A percentile compares a stretch with the other conserved stretches of the same genome.
Evolutionary conservation across 1,140 invertebrate species (phyloP).

Genomic region (Drosophila kurseongensis): DNA sequence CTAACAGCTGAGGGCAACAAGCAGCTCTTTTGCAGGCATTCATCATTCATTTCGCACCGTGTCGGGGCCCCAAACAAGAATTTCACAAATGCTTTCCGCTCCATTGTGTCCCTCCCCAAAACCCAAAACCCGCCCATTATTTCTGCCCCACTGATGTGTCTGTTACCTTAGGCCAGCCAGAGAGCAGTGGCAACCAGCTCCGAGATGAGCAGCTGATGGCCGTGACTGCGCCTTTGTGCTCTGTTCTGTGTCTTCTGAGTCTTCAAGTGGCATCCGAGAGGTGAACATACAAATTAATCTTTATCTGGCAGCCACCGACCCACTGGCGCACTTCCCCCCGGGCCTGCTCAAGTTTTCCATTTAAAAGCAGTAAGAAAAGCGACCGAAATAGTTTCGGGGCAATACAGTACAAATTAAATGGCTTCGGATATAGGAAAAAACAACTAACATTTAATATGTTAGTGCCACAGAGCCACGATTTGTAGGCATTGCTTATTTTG

Average conservation of each 20-base stretch:
- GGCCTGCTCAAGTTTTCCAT: conserved; percentile 44
- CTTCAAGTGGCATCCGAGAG: conserved; percentile 59
- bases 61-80: conserved; percentile 46
- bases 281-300: conserved; percentile 76
- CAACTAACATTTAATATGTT: no score
- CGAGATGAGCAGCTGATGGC: conserved; percentile 28
- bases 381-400: conserved; percentile 39
- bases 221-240: conserved; percentile 37
- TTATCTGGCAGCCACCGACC: conserved; percentile 57
- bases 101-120: conserved; percentile 30
- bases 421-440: not conserved
- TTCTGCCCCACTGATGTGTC: conserved; percentile 17
- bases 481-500: no score
- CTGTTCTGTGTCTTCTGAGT: conserved; percentile 13
- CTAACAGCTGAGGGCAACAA: conserved; percentile 4
- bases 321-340: not conserved
- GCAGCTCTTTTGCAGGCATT: conserved; percentile 75
- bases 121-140: not conserved
- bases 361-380: conserved; percentile 26
- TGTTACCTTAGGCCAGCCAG: conserved; percentile 56
- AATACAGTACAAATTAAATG: not conserved
- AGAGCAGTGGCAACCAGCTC: conserved; percentile 6
- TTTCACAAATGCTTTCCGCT: conserved; percentile 58
- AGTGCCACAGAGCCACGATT: no score
- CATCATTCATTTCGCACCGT: conserved; percentile 73